Conservation (phyloP, 2,113 vertebrate genomes). For the Silurus glanis region DNA sequence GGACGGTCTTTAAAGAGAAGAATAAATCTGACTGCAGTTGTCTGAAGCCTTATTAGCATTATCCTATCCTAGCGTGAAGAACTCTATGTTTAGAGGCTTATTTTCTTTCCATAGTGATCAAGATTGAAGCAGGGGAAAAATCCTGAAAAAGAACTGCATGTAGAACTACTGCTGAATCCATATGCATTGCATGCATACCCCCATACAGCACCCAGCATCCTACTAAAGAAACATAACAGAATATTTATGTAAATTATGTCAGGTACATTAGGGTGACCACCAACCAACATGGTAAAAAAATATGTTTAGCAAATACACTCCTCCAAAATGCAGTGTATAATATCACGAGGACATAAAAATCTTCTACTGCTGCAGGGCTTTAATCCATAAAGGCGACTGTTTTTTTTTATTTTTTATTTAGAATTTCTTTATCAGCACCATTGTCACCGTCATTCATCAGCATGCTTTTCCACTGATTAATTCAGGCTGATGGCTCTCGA, state of each 20-base stretch:
- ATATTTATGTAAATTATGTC: not conserved
- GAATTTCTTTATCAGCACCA: not conserved
- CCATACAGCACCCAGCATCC: not conserved
- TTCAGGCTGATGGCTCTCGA: slow-evolving; percentile 4
- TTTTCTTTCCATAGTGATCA: not conserved
- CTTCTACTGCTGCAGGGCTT: not conserved
- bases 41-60: not conserved
- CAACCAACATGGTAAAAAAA: not conserved
- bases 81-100: not conserved
- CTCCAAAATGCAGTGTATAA: not conserved
- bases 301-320: not conserved
- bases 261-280: not conserved
- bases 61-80: not conserved
- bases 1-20: not conserved
- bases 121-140: not conserved
- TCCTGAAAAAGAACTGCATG: not conserved
- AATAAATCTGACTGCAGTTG: not conserved
- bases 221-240: not conserved
- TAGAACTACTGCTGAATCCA: slow-evolving; percentile 1
- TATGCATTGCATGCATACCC: slow-evolving; percentile 5
- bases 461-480: slow-evolving; percentile 5
- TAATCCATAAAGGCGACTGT: not conserved
- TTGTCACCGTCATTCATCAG: slow-evolving; percentile 29
- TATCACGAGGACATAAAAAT: not conserved
- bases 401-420: not conserved